Conservation (phyloP, 2,888 invertebrate genomes). For the Omphaloscelis lunosa region DNA sequence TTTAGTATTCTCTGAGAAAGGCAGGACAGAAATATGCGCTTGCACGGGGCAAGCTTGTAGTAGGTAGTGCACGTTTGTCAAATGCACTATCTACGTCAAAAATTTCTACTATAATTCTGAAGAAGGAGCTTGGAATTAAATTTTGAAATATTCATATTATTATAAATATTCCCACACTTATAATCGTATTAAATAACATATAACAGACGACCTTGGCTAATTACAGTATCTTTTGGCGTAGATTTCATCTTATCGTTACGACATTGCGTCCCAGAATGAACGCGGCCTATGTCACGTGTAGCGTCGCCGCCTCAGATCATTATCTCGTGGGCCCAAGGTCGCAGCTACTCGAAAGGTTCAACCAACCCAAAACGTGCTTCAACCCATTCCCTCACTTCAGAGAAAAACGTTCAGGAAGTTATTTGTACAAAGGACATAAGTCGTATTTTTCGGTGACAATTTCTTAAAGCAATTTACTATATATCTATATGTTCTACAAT, state of each 20-base stretch:
- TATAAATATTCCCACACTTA: slow-evolving; percentile 36
- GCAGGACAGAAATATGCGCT: not conserved
- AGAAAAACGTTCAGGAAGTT: slow-evolving; percentile 51
- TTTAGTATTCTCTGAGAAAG: not conserved
- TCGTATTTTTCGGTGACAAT: not conserved
- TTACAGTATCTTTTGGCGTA: slow-evolving; percentile 39
- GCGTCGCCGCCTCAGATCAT: slow-evolving; percentile 66
- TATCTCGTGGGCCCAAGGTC: slow-evolving; percentile 73
- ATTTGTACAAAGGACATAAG: not conserved
- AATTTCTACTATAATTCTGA: not conserved
- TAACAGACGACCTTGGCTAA: slow-evolving; percentile 48
- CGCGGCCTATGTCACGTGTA: slow-evolving; percentile 63
- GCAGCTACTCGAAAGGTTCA: slow-evolving; percentile 57
- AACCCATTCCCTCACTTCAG: slow-evolving; percentile 45
- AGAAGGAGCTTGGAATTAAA: not conserved
- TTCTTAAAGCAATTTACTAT: not conserved
- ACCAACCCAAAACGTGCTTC: slow-evolving; percentile 57
- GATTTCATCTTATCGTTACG: slow-evolving; percentile 53
- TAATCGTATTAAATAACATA: slow-evolving; percentile 46
- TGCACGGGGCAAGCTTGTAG: not conserved
- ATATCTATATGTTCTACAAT: not conserved
- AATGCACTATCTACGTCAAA: not conserved
- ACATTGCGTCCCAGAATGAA: slow-evolving; percentile 51
- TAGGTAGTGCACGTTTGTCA: not conserved
- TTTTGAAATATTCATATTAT: fast-evolving